Base-by-base conservation (phyloP, 2,113 vertebrate genomes). In the Python bivittatus region DNA sequence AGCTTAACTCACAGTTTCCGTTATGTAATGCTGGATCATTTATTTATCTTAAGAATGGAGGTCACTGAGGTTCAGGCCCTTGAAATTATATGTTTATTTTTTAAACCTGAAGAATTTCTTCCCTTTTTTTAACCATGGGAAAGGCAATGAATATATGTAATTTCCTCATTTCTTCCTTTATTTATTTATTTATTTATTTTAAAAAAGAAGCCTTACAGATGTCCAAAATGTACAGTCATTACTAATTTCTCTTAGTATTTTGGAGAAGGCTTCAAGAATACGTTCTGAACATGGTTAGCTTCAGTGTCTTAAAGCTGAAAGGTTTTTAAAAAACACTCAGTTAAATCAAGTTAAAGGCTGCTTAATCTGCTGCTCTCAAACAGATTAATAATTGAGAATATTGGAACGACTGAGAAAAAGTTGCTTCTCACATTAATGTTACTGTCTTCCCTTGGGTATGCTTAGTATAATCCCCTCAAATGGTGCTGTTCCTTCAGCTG, bases 21-120 rank as follows among this genome's bases (percentile, higher is more conserved):
- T 7, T 2, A 91, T 93, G 57, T 89, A 93, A 27, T 92, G 86
- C 61, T 94, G 91, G 85, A 20, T 93, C 23, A 88, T 95, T 96
- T 97, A 94, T 96, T 97, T 96, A 91, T 96, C 1, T 84, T 95
- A 64, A 91, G 3, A 0, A 90, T 93, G 93, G 86, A 94, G 93
- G 94, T 95, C 95, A 88, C 91, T 90, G 93, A 86, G 88, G 89
- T 92, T 94, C 92, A 96, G 64, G 2, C 9, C 79, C 91, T 91
- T 96, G 64, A 92, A 95, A 95, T 96, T 94, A 94, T 94, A n/a
- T 94, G 93, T 96, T 96, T 96, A 95, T 95, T 96, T 95, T 64
- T 79, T 48, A 94, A 93, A 96, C 93, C 11, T 1, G 68, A 90
- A 93, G 94, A 89, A 86, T 60, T 93, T 96, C 90, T 95, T 86